Evolutionary conservation across 2,797 vertebrate species (phyloP), one percentile per base, ranked within the genome.

Genomic region (Ambastaia sidthimunki): DNA sequence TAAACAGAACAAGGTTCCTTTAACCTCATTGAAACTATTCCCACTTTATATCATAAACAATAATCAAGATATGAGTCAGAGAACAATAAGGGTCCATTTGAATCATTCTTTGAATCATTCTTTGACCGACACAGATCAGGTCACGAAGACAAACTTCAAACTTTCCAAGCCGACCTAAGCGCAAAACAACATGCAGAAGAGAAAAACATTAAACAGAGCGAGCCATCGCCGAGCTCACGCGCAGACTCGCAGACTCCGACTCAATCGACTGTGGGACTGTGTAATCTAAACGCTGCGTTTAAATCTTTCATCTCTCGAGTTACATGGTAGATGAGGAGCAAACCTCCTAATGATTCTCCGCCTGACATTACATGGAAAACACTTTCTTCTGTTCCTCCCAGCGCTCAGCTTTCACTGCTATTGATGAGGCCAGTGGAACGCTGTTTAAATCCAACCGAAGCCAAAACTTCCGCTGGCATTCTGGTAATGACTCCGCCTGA

Each of bases 171-270:
- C 82, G 76, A 83, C 76, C 59, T 80, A 66, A 80, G 78, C 68
- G 48, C 82, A 72, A 83, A 79, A 80, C 78, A 82, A 83, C 41
- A 67, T 41, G 75, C 77, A 71, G 57, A 74, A 50, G 74, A 82
- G 78, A 50, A 80, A 80, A 80, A 78, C 71, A 75, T 85, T 72
- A 71, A 71, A 85, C 75, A 83, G 71, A 83, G 75, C 54, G 71
- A 79, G 77, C 66, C 74, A 80, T 83, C 82, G 80, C 71, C 31
- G 71, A 66, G 71, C 77, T 75, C 65, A 47, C 72, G 82, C 83
- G 80, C 88, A 89, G 88, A 89, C 88, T 85, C 76, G 34, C 76
- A 85, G 88, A 82, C 85, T 89, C 86, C 86, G 73, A 72, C 52
- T 82, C 79, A 82, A 86, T 75, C 72, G 85, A 84, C 83, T 83